Evolutionary conservation across 2,888 invertebrate species (phyloP).

Genomic region (Prosapia bicincta): DNA sequence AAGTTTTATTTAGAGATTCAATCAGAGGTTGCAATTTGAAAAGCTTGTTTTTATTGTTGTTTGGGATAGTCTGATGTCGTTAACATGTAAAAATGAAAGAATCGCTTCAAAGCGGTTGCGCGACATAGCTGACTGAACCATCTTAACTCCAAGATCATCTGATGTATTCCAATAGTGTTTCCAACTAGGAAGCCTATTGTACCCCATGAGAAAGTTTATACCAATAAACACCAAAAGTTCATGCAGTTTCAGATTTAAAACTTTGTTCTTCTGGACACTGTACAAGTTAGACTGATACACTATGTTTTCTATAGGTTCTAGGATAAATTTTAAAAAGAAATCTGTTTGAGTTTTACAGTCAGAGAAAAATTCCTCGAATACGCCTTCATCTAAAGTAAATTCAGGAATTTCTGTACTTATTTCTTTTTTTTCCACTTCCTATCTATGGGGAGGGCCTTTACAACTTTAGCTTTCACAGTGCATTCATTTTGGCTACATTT

Average conservation of each 20-base stretch:
- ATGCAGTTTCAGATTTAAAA: conserved; percentile 9
- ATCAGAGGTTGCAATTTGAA: conserved; percentile 14
- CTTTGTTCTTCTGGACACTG: conserved; percentile 9
- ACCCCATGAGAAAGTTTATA: conserved; percentile 27
- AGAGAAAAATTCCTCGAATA: conserved; percentile 7
- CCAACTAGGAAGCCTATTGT: conserved; percentile 10
- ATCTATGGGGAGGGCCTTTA: not conserved
- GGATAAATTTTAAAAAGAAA: conserved; percentile 4
- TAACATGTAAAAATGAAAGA: conserved; percentile 15
- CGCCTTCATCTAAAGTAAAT: no score
- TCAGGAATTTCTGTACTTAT: no score
- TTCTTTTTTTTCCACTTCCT: no score
- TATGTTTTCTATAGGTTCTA: conserved; percentile 12
- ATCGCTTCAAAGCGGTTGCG: conserved; percentile 14
- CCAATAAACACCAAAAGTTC: conserved; percentile 23
- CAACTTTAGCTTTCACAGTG: no score
- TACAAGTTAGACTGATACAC: conserved; percentile 22
- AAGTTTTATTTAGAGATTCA: conserved; percentile 14
- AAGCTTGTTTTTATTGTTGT: conserved; percentile 6
- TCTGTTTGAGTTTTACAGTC: conserved; percentile 18
- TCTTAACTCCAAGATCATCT: conserved; percentile 7
- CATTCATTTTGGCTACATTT: no score
- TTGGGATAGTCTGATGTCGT: conserved; percentile 13
- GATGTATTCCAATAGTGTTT: conserved; percentile 18
- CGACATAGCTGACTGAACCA: conserved; percentile 12